phyloP scores from a whole-genome alignment of 2,888 invertebrate species.

The Phorcus lineatus region DNA sequence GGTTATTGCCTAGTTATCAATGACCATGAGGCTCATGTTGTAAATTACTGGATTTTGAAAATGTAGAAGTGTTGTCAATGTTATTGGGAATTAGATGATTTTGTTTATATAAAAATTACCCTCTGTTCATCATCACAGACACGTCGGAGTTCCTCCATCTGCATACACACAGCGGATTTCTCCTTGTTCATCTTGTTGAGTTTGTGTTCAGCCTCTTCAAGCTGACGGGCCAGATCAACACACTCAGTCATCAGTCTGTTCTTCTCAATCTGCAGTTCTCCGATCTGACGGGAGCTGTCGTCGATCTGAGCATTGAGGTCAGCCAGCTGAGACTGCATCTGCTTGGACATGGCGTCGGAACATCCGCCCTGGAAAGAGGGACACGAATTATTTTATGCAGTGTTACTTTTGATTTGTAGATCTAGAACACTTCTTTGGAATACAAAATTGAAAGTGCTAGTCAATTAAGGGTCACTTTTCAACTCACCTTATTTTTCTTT shows the following conservation, averaged over 20 bases:
- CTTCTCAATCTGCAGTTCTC: conserved; percentile 89
- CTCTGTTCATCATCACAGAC: conserved; percentile 94
- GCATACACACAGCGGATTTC: conserved; percentile 93
- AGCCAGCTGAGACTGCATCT: conserved; percentile 94
- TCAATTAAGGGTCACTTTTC: too few relatives aligned
- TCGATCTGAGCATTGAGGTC: conserved; percentile 97
- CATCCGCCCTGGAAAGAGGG: conserved; percentile 81
- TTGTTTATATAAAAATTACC: conserved; percentile 52
- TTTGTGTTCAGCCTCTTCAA: conserved; percentile 99
- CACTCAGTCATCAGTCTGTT: conserved; percentile 98
- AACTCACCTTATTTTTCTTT: too few relatives aligned
- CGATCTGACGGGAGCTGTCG: conserved; percentile 96
- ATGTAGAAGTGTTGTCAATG: too few relatives aligned
- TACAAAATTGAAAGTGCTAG: too few relatives aligned
- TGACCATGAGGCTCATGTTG: too few relatives aligned
- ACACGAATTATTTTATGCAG: too few relatives aligned
- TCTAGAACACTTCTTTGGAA: too few relatives aligned
- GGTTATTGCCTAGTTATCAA: too few relatives aligned
- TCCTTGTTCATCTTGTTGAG: conserved; percentile 93
- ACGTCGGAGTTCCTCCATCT: conserved; percentile 98
- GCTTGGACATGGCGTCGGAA: conserved; percentile 98
- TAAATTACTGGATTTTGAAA: too few relatives aligned
- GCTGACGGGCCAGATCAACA: conserved; percentile 94
- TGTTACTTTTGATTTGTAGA: too few relatives aligned
- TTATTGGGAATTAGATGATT: too few relatives aligned